Conservation (phyloP, 2,113 vertebrate genomes). For the Leptosomus discolor region DNA sequence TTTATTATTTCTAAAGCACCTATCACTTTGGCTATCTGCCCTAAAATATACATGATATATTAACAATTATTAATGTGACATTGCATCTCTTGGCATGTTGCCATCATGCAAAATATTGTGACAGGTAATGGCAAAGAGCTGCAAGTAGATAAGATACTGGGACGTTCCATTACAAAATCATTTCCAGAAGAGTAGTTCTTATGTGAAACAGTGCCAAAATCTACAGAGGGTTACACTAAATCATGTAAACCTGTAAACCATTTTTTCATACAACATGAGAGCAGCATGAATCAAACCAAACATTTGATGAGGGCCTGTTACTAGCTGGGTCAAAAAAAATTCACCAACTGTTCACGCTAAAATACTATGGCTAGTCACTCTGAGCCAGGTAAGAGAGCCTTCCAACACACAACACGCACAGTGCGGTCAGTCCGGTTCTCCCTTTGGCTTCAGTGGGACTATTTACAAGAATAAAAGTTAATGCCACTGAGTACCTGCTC, state of each 20-base stretch:
- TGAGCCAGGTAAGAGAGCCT: not conserved
- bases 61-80: not conserved
- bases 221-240: not conserved
- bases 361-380: not conserved
- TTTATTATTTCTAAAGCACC: not conserved
- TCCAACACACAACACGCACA: not conserved
- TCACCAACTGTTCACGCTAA: not conserved
- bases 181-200: not conserved
- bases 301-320: not conserved
- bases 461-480: not conserved
- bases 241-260: not conserved
- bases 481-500: not conserved
- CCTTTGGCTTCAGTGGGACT: not conserved
- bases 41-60: not conserved
- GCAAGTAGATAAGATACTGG: not conserved
- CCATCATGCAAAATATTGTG: not conserved
- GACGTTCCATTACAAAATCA: not conserved
- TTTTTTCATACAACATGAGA: not conserved
- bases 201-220: not conserved
- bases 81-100: not conserved
- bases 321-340: constrained; percentile 32
- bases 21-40: not conserved
- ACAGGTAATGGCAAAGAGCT: not conserved
- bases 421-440: not conserved
- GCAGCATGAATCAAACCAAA: not conserved